phyloP scores from a whole-genome alignment of 2,888 invertebrate species.

The Epicampocera succincta region DNA sequence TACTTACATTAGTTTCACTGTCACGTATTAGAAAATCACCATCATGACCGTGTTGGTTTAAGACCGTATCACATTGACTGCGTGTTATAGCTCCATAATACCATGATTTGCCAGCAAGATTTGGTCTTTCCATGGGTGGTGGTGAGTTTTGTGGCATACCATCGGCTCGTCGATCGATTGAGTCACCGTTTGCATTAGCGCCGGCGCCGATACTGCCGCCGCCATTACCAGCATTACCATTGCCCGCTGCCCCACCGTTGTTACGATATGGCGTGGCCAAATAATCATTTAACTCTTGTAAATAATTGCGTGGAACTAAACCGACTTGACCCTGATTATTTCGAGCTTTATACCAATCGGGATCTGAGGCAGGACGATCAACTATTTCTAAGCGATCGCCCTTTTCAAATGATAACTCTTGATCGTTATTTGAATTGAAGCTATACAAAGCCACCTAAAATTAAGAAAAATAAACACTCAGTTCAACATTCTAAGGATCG shows the following conservation, averaged over 20 bases:
- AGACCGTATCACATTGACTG: conserved; percentile 96
- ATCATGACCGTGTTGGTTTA: conserved; percentile 97
- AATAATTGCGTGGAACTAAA: conserved; percentile 96
- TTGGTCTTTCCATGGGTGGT: conserved; percentile 84
- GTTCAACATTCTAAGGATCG: too few relatives aligned
- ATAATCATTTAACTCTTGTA: conserved; percentile 95
- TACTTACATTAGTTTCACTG: conserved; percentile 98
- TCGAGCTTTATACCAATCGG: conserved; percentile 98
- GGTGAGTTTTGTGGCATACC: conserved; percentile 79
- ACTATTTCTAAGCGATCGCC: conserved; percentile 97
- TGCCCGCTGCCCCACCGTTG: conserved; percentile 82
- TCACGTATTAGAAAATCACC: conserved; percentile 99
- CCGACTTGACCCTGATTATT: conserved; percentile 96
- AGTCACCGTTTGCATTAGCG: conserved; percentile 76
- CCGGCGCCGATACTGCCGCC: conserved; percentile 77
- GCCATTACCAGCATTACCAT: conserved; percentile 79
- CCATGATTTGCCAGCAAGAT: conserved; percentile 93
- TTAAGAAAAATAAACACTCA: neutral
- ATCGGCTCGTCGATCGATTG: conserved; percentile 83
- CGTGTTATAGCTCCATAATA: conserved; percentile 98
- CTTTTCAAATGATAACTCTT: conserved; percentile 98
- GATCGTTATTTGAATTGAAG: conserved; percentile 96
- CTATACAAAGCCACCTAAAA: conserved; percentile 92
- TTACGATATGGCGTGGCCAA: conserved; percentile 90
- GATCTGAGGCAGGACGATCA: conserved; percentile 97